Evolutionary conservation across 2,797 vertebrate species (phyloP).

Genomic region (Limosa lapponica): DNA sequence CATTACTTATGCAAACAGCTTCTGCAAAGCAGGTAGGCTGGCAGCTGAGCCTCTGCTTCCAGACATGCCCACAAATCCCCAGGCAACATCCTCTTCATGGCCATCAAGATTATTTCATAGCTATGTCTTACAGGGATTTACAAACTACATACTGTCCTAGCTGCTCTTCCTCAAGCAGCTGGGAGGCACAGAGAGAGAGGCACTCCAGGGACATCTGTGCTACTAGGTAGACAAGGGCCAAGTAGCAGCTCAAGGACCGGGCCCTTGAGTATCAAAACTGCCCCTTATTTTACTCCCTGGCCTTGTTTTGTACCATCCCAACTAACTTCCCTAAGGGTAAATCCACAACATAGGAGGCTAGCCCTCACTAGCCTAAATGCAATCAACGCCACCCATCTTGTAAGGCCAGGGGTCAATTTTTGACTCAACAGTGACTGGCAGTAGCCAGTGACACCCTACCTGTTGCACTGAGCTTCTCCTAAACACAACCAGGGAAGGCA

Average conservation of each 20-base stretch:
- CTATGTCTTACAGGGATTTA: background rate
- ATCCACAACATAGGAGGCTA: background rate
- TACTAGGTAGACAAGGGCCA: background rate
- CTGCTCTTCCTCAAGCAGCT: background rate
- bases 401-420: background rate
- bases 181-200: background rate
- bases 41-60: background rate
- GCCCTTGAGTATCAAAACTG: background rate
- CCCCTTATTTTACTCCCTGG: background rate
- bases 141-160: background rate
- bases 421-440: background rate
- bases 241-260: background rate
- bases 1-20: background rate
- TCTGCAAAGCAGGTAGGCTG: background rate
- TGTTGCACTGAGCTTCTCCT: background rate
- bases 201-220: background rate
- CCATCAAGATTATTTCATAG: background rate
- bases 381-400: background rate
- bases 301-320: background rate
- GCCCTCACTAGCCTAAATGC: background rate
- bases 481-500: background rate
- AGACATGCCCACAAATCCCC: background rate
- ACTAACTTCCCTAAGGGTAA: background rate
- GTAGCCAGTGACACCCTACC: background rate
- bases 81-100: background rate